phyloP scores from a whole-genome alignment of 2,888 invertebrate genomes.

The Melipona beecheii region DNA sequence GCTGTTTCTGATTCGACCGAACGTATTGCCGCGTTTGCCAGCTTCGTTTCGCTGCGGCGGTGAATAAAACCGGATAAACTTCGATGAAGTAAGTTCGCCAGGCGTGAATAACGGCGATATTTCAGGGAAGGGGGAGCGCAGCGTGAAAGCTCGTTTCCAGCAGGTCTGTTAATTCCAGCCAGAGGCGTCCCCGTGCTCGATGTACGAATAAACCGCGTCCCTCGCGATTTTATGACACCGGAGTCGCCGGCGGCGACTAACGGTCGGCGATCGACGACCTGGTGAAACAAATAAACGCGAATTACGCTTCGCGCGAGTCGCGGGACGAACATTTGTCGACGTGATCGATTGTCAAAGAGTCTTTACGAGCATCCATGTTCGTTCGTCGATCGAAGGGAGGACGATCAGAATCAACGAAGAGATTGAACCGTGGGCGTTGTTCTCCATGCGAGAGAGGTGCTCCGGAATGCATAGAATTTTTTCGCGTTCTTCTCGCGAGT shows the following conservation, averaged over 20 bases:
- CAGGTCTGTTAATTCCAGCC: constrained; percentile 19
- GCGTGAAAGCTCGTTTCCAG: not conserved
- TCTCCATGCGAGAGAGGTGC: constrained; percentile 11
- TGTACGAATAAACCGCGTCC: constrained; percentile 22
- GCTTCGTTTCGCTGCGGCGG: not conserved
- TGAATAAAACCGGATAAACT: not conserved
- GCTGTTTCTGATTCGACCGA: not conserved
- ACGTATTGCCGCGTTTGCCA: not conserved
- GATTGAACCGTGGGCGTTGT: not conserved
- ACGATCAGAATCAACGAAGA: constrained; percentile 4
- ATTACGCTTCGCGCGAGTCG: constrained; percentile 48
- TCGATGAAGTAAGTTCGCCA: not conserved
- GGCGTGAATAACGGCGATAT: constrained; percentile 1
- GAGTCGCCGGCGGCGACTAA: not conserved
- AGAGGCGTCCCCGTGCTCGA: not conserved
- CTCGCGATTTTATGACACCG: constrained; percentile 36
- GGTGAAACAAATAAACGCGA: constrained; percentile 56
- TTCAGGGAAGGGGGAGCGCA: not conserved
- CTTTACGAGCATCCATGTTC: constrained; percentile 37
- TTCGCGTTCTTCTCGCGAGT: not conserved
- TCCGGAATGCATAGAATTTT: constrained; percentile 56
- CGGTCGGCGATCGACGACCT: constrained; percentile 20
- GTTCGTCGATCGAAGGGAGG: not conserved
- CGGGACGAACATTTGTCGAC: constrained; percentile 45
- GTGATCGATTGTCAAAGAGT: constrained; percentile 34